phyloP scores from a whole-genome alignment of 2,888 invertebrate genomes.

The Catocala sponsa region DNA sequence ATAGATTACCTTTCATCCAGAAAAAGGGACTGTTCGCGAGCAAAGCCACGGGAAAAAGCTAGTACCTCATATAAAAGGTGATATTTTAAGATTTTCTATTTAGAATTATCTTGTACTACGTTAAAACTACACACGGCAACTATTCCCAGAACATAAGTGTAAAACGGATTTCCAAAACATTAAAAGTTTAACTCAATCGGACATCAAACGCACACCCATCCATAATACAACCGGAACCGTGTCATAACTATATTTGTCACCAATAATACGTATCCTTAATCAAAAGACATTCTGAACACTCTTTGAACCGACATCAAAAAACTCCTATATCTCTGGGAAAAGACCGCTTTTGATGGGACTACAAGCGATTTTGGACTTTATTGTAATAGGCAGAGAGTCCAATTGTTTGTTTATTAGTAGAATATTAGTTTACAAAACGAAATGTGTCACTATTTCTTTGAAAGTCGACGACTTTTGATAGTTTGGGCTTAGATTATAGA shows the following conservation, averaged over 20 bases:
- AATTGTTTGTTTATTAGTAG: neutral
- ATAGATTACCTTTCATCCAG: too few relatives aligned
- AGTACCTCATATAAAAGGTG: too few relatives aligned
- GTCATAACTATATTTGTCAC: slow-evolving; percentile 48
- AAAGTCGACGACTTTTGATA: slow-evolving; percentile 53
- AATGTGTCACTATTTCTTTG: slow-evolving; percentile 48
- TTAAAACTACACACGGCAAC: too few relatives aligned
- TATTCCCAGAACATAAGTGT: too few relatives aligned
- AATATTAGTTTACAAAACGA: slow-evolving; percentile 39
- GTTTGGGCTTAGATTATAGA: slow-evolving; percentile 31
- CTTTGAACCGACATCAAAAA: slow-evolving; percentile 46
- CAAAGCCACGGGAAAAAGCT: too few relatives aligned
- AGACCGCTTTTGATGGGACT: slow-evolving; percentile 27
- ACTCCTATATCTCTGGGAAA: slow-evolving; percentile 33
- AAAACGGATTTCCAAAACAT: slow-evolving; percentile 18
- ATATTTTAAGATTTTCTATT: too few relatives aligned
- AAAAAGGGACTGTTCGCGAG: too few relatives aligned
- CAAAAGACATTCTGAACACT: slow-evolving; percentile 19
- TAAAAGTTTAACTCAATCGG: slow-evolving; percentile 18
- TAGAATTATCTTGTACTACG: too few relatives aligned
- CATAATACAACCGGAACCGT: slow-evolving; percentile 30
- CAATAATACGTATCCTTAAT: slow-evolving; percentile 36
- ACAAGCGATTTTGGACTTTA: slow-evolving; percentile 18
- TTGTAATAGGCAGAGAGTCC: neutral
- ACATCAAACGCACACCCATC: slow-evolving; percentile 22